These are phyloP conservation scores for Heliconius ismenius DNA, from an alignment of 2,888 invertebrate species.

Conservation along the genomic window DNA sequence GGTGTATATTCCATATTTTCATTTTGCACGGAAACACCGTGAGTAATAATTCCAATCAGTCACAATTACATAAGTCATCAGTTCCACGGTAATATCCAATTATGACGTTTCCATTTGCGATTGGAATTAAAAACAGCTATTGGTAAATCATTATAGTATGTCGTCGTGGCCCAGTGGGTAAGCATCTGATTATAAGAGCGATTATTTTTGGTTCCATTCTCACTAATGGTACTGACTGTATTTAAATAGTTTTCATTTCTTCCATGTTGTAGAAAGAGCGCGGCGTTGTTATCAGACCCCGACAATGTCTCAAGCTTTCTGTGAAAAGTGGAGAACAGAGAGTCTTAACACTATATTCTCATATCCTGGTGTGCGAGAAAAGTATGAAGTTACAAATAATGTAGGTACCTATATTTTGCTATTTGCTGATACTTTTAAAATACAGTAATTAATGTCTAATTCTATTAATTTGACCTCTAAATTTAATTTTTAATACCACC, in stretches of 20 bases:
- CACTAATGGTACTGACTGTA: too few relatives aligned
- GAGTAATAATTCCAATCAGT: conserved; percentile 37
- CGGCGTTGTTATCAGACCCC: not conserved
- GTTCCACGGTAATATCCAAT: conserved; percentile 34
- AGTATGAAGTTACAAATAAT: too few relatives aligned
- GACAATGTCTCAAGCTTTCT: not conserved
- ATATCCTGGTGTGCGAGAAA: too few relatives aligned
- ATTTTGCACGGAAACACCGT: conserved; percentile 24
- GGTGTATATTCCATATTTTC: conserved; percentile 13
- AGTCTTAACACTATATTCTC: too few relatives aligned
- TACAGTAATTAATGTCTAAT: too few relatives aligned
- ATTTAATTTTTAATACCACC: too few relatives aligned
- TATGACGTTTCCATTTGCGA: conserved; percentile 33
- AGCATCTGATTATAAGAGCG: too few relatives aligned
- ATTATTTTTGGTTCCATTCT: too few relatives aligned
- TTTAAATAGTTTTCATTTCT: not conserved
- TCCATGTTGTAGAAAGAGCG: not conserved
- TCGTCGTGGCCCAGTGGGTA: not conserved
- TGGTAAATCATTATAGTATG: not conserved
- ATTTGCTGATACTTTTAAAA: too few relatives aligned
- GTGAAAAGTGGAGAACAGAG: too few relatives aligned
- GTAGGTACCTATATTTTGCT: too few relatives aligned
- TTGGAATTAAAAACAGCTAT: conserved; percentile 22
- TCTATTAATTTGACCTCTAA: too few relatives aligned
- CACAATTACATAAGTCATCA: conserved; percentile 41